phyloP scores from a whole-genome alignment of 2,113 vertebrate species.

The Thermophis baileyi region DNA sequence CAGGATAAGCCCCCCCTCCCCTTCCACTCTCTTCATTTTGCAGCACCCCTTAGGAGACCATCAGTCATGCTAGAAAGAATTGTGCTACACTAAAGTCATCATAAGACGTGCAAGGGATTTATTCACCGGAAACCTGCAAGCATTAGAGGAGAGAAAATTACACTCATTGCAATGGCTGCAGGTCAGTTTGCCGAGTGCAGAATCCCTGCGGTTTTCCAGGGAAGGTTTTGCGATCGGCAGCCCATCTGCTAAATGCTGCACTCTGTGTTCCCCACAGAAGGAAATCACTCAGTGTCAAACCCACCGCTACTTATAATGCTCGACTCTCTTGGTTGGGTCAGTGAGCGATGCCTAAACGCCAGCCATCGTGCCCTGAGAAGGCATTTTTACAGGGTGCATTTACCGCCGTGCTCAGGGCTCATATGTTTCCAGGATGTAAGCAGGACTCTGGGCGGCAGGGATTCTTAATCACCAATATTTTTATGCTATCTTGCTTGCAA shows the following conservation, averaged over 20 bases:
- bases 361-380: accelerated
- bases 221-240: background rate
- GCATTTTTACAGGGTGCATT: background rate
- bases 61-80: background rate
- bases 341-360: background rate
- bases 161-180: background rate
- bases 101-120: background rate
- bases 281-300: background rate
- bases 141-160: background rate
- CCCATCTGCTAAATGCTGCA: background rate
- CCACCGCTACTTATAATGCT: background rate
- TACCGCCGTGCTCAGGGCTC: background rate
- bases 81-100: background rate
- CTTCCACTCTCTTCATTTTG: background rate
- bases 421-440: background rate
- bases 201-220: background rate
- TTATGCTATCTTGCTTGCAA: background rate
- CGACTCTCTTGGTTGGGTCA: background rate
- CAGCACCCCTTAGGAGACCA: background rate
- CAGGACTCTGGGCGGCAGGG: background rate
- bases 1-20: background rate
- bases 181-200: background rate
- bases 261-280: background rate
- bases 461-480: background rate
- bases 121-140: background rate